These are phyloP conservation scores for Enteromius viviparus DNA, from an alignment of 2,797 vertebrate genomes.

Conservation along the genomic window DNA sequence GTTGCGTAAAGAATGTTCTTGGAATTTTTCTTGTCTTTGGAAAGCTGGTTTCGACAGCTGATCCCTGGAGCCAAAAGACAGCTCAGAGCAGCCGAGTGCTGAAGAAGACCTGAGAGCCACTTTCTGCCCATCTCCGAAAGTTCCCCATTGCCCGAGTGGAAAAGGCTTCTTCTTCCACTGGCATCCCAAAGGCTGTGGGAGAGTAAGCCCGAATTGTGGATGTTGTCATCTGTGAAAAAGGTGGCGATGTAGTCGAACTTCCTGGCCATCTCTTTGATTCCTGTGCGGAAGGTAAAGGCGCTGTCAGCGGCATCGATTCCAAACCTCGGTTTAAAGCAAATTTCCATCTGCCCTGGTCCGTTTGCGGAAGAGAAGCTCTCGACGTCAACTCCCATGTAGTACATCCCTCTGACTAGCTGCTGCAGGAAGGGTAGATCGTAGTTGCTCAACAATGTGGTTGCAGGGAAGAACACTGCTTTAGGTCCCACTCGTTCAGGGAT, in stretches of 20 bases:
- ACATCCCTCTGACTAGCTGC: constrained; percentile 90
- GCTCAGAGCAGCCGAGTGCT: constrained; percentile 89
- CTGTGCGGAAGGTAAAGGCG: constrained; percentile 92
- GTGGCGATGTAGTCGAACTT: constrained; percentile 89
- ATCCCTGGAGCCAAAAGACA: constrained; percentile 88
- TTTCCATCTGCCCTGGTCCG: constrained; percentile 91
- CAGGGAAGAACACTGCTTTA: constrained; percentile 88
- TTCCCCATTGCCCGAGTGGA: constrained; percentile 76
- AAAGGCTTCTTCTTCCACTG: constrained; percentile 81
- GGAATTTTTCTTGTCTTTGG: constrained; percentile 80
- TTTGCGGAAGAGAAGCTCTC: constrained; percentile 91
- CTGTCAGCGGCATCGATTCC: constrained; percentile 88
- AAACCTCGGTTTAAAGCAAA: constrained; percentile 87
- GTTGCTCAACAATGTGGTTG: constrained; percentile 85
- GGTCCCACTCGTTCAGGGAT: constrained; percentile 86
- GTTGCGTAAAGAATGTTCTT: constrained; percentile 80
- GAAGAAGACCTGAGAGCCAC: constrained; percentile 88
- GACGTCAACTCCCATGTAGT: constrained; percentile 87
- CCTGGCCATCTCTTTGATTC: constrained; percentile 93
- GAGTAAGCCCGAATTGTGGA: constrained; percentile 86
- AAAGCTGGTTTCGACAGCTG: constrained; percentile 82
- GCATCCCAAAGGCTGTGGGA: constrained; percentile 91
- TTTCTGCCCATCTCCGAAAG: constrained; percentile 84
- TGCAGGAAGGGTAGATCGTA: constrained; percentile 90
- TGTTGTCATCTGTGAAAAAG: constrained; percentile 86